phyloP scores from a whole-genome alignment of 2,113 vertebrate genomes.

The Neogobius melanostomus region DNA sequence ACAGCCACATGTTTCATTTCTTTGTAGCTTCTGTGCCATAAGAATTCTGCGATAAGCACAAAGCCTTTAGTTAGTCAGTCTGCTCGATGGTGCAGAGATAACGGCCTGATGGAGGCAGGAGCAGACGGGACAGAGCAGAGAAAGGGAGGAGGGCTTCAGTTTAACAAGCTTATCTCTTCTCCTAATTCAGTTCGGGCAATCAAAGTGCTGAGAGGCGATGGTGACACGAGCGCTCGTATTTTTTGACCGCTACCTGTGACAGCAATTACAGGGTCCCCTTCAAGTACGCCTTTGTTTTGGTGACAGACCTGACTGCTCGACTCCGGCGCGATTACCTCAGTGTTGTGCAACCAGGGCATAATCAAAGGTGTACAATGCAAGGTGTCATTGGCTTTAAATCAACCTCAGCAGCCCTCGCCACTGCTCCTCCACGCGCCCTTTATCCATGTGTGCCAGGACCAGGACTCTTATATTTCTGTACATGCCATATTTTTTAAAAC shows the following conservation, averaged over 20 bases:
- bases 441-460: slow-evolving; percentile 13
- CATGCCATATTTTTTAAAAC: slow-evolving; percentile 10
- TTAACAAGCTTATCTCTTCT: slow-evolving; percentile 71
- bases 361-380: slow-evolving; percentile 57
- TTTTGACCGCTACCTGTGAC: slow-evolving; percentile 73
- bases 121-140: slow-evolving; percentile 35
- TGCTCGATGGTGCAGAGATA: slow-evolving; percentile 23
- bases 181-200: slow-evolving; percentile 68
- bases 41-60: slow-evolving; percentile 42
- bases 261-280: slow-evolving; percentile 71
- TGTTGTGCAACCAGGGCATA: slow-evolving; percentile 56
- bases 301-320: slow-evolving; percentile 59
- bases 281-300: slow-evolving; percentile 67
- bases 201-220: slow-evolving; percentile 52
- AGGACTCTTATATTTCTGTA: slow-evolving; percentile 29
- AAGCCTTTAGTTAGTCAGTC: slow-evolving; percentile 42
- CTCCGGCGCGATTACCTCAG: slow-evolving; percentile 64
- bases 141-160: slow-evolving; percentile 39
- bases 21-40: slow-evolving; percentile 16
- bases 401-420: slow-evolving; percentile 26
- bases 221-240: slow-evolving; percentile 54
- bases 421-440: slow-evolving; percentile 22
- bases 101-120: slow-evolving; percentile 40
- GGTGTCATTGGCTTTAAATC: slow-evolving; percentile 54
- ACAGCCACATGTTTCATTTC: not conserved